Evolutionary conservation across 2,888 invertebrate species (phyloP), one percentile per base, ranked within the genome.

Genomic region (Digitonthophagus gazella): DNA sequence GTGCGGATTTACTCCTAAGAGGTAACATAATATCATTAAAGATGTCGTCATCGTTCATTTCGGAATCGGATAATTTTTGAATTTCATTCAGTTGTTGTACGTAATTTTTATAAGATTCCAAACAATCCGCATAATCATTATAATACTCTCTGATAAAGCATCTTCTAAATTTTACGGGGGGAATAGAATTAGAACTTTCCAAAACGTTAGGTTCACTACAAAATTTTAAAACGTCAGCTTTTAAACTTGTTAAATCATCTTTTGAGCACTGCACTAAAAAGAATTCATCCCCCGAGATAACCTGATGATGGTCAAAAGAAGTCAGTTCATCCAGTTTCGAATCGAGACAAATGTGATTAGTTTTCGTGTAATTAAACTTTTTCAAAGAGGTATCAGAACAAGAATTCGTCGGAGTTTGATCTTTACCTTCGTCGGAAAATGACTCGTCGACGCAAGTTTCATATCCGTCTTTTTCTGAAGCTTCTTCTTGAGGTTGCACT

Each of bases 401-500:
- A 2, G 64, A 63, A 74, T 81, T 80, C 5, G 80, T 80, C 58
- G 80, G 80, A 22, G 80, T 80, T 70, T 72, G 67, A 11, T 72
- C 69, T 20, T 58, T 66, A 11, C 16, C 44, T 15, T 20, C 56
- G 18, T 56, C 16, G 20, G 85, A 83, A 58, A 87, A 84, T 67
- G 88, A 87, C 69, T 88, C 89, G 72, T 88, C 88, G 69, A 88
- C 79, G 78, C 88, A 88, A 2, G 89, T 88, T 80, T 88, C 89
- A 79, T 88, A 88, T 67, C 86, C 88, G 67, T 83, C 82, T 69
- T 81, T 72, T 67, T 74, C 74, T 15, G 73, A 73, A 58, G 55
- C 56, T 19, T 68, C 64, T 63, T 69, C 20, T 19, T 19, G 18
- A 8, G 6, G 28, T 44, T 44, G 28, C 28, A 44, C 28, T 44